Evolutionary conservation across 2,888 invertebrate species (phyloP), one percentile per base, ranked within the genome.

Genomic region (Netelia virgata): DNA sequence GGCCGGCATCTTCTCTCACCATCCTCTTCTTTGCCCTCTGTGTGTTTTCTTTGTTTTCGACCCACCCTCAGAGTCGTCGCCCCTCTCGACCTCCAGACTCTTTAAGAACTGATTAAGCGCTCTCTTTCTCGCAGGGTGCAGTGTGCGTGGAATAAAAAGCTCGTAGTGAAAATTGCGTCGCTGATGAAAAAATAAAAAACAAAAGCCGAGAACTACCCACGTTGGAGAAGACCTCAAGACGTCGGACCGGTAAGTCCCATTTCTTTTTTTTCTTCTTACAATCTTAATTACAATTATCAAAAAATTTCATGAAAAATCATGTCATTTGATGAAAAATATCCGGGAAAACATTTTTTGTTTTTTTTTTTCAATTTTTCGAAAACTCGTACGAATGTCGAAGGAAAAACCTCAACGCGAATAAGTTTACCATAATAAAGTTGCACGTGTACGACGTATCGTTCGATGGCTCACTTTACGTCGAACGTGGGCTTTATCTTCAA

Each of bases 401-500:
- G 6, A 6, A 36, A 36, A 36, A 36, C 6, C 6, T 6, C 36
- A 3, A 3, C 36, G 3, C 1, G 73, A 16, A 73, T 61, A 61
- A 61, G 28, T 77, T 77, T 69, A 77, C 70, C 70, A 82, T 78
- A 75, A 77, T 76, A 70, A 78, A 73, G 74, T 64, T 76, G 81
- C 80, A 84, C 82, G 84, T 84, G 81, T 77, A 59, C 70, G n/a
- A 41, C 36, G 20, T 43, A 73, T 63, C 61, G 77, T 36, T 68
- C 73, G 77, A 84, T 77, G 74, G 85, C 75, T 82, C 85, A 83
- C 83, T 85, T 82, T 72, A 68, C 69, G 83, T 82, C 83, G 82
- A 79, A 80, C 76, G 77, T n/a, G 55, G 83, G 85, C 85, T 82
- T 80, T 80, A 76, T 83, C 83, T 79, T 83, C 83, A 80, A 85